Evolutionary conservation across 1,140 invertebrate genomes (phyloP).

Genomic region (Tribolium madens): DNA sequence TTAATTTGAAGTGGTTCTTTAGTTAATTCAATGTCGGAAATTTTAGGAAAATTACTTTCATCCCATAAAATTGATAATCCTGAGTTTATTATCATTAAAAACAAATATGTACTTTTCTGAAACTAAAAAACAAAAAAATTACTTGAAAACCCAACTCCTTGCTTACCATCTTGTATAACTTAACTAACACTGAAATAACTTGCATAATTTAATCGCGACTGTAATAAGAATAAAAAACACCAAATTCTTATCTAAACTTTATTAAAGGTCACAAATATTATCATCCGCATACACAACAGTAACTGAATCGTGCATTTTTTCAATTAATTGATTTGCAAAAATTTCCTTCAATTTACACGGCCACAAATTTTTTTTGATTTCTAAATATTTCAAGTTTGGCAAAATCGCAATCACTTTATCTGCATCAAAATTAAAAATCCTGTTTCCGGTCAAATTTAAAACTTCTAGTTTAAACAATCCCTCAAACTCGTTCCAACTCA

Average conservation of each 20-base stretch:
- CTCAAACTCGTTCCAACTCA: background rate
- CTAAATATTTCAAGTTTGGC: background rate
- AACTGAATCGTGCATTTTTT: background rate
- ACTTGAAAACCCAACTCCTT: too few relatives aligned
- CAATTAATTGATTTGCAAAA: background rate
- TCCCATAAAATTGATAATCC: too few relatives aligned
- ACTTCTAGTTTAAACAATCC: background rate
- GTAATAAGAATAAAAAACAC: background rate
- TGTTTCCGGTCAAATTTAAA: background rate
- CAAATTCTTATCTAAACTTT: background rate
- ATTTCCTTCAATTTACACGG: slow-evolving; percentile 1
- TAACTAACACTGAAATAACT: too few relatives aligned
- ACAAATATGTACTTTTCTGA: too few relatives aligned
- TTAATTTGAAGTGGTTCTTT: too few relatives aligned
- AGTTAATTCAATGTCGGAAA: too few relatives aligned
- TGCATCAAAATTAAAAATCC: background rate
- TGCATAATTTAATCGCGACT: too few relatives aligned
- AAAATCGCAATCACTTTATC: background rate
- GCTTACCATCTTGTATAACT: too few relatives aligned
- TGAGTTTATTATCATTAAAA: too few relatives aligned
- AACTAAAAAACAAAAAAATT: too few relatives aligned
- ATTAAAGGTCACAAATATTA: too few relatives aligned
- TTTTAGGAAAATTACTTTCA: too few relatives aligned
- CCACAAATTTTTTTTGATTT: background rate
- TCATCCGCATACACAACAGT: background rate